Base-by-base conservation (phyloP, 1,140 invertebrate genomes). In the Delia radicum region DNA sequence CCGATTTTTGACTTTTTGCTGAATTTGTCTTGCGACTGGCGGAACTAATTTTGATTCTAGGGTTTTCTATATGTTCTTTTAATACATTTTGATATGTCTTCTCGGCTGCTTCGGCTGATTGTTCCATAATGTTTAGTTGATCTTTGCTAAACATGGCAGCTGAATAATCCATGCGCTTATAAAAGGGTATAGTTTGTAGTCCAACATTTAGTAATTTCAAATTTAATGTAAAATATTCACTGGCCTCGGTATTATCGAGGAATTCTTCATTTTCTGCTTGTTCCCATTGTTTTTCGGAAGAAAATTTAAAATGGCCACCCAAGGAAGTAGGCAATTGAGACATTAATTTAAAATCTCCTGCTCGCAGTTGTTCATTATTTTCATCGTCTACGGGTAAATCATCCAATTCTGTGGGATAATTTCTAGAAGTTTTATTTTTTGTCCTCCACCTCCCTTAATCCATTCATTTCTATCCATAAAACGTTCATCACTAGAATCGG, bases 101-200 rank as follows among this genome's bases (percentile, higher is more conserved):
- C 24, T 85, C 84, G 0, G 84, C 83, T 0, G 63, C 73, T 33
- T 85, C 83, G 0, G 84, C 83, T 21, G 80, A 79, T 73, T 81
- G 77, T 27, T 81, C 80, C 63, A 85, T 84, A 3, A 75, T 75
- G 0, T 74, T 18, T 3, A 85, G 73, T 69, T 85, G 81, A 2
- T 78, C 76, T 21, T 79, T 79, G 0, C 79, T 82, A 55, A 85
- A 85, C 80, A 84, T 76, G 0, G 65, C 62, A 0, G 79, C 72
- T 0, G 80, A 27, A 76, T 84, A 85, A 46, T 85, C 84, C 83
- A 85, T 85, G 27, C 83, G 83, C 72, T 85, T 85, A 77, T 85
- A 81, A 27, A 85, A 85, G 0, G 84, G 84, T 28, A 85, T 85
- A 7, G 84, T 85, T 65, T 84, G 80, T 7, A 85, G 74, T 6